Evolutionary conservation across 2,888 invertebrate genomes (phyloP), one percentile per base, ranked within the genome.

Genomic region (Mimachlamys varia): DNA sequence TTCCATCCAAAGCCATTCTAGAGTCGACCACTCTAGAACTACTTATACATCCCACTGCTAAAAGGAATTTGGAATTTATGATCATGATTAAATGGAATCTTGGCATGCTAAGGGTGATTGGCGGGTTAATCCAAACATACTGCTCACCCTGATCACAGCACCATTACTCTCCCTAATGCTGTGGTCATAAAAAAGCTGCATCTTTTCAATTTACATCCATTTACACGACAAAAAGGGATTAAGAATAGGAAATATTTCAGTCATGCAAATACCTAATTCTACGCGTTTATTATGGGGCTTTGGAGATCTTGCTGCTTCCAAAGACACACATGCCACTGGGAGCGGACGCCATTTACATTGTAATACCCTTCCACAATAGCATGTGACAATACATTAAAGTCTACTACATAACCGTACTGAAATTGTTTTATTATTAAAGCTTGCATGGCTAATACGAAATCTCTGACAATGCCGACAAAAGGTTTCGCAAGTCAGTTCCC

Each of bases 1-100:
- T 76, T 33, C 76, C 33, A 76, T 76, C 76, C 33, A 33, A 33
- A 76, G 76, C 76, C 33, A 76, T 76, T 76, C 76, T 27, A 76
- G 27, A 76, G 76, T 76, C 76, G 33, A 17, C 76, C 76, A 76
- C 76, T 76, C 76, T 76, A 76, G 76, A 76, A 76, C 76, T 76
- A 76, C 76, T 76, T 76, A 76, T 76, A 76, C 76, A 76, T 76
- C 76, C 76, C 76, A 76, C 27, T 76, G 76, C 76, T 76, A 76
- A 76, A 76, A 76, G 76, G 76, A 76, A 76, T 76, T 76, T 76
- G 33, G 76, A 76, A 76, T 76, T 76, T 76, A 76, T 76, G 76
- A 76, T 76, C 76, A 76, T 76, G 76, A 76, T 76, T 76, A 76
- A 76, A 76, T 76, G 76, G 76, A 76, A 76, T 76, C 76, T 76